Percentiles rank a stretch among this genome's conserved stretches.
phyloP scores from a whole-genome alignment of 2,113 vertebrate species.

The Galemys pyrenaicus region DNA sequence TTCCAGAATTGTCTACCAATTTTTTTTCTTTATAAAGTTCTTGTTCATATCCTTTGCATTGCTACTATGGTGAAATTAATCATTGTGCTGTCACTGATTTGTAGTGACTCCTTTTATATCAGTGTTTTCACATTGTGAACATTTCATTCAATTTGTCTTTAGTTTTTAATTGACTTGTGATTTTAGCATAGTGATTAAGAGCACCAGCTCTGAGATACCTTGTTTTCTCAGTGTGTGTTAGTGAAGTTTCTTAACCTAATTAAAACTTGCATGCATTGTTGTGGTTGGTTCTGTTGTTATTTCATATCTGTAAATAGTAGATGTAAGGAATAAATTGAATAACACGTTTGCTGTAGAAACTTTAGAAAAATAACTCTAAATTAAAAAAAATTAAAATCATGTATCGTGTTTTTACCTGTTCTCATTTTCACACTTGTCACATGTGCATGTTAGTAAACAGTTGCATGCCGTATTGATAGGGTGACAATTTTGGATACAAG shows the following conservation, averaged over 20 bases:
- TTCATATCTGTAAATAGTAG: not conserved
- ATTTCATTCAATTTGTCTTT: not conserved
- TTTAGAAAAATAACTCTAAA: not conserved
- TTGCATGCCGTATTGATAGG: not conserved
- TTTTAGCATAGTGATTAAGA: conserved; percentile 3
- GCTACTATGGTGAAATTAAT: not conserved
- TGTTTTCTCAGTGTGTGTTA: not conserved
- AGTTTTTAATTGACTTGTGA: conserved; percentile 5
- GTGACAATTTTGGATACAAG: not conserved
- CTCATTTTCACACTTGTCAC: not conserved
- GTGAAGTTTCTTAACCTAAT: not conserved
- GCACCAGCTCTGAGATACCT: not conserved
- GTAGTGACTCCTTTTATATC: not conserved
- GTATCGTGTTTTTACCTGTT: not conserved
- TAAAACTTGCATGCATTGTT: not conserved
- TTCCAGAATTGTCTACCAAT: not conserved
- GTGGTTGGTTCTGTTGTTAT: not conserved
- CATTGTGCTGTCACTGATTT: not conserved
- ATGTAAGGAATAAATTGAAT: not conserved
- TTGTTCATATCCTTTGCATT: not conserved
- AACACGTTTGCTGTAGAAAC: not conserved
- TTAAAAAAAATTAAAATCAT: not conserved
- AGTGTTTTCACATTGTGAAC: not conserved
- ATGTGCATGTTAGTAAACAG: not conserved
- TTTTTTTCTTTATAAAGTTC: not conserved